A percentile compares a stretch with the other conserved stretches of the same genome.
These are phyloP conservation scores for Drosophila kohkoa DNA, from an alignment of 1,140 invertebrate species.

Conservation along the genomic window DNA sequence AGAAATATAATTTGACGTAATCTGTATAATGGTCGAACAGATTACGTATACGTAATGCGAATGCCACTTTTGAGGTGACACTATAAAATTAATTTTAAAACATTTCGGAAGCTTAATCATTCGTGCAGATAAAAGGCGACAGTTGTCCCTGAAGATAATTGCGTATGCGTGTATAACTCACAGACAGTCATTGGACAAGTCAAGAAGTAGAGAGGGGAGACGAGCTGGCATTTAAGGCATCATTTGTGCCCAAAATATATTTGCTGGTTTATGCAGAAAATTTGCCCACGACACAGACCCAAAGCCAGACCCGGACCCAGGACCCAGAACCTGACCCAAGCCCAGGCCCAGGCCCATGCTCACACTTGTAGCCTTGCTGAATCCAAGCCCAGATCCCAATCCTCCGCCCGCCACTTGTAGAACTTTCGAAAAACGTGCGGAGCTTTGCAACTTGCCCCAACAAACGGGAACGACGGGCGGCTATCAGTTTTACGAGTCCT, in stretches of 20 bases:
- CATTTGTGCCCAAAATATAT: conserved; percentile 78
- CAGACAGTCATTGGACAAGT: not conserved
- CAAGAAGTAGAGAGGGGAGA: not conserved
- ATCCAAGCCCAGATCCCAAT: conserved; percentile 17
- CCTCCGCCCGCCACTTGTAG: conserved; percentile 65
- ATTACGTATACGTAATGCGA: conserved; percentile 44
- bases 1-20: conserved; percentile 43
- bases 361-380: not conserved
- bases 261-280: conserved; percentile 62
- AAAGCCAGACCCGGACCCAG: conserved; percentile 11
- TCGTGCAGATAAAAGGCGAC: conserved; percentile 77
- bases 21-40: conserved; percentile 58
- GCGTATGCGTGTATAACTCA: conserved; percentile 67
- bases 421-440: conserved; percentile 74
- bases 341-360: not conserved
- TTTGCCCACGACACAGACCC: conserved; percentile 29
- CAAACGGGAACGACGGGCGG: conserved; percentile 23
- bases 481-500: conserved; percentile 81
- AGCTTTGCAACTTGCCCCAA: conserved; percentile 64
- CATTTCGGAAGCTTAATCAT: conserved; percentile 73
- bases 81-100: conserved; percentile 82
- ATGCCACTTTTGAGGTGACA: conserved; percentile 34
- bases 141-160: conserved; percentile 79
- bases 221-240: conserved; percentile 63
- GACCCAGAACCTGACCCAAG: conserved; percentile 9